Evolutionary conservation across 2,888 invertebrate genomes (phyloP).

Genomic region (Leuctra nigra): DNA sequence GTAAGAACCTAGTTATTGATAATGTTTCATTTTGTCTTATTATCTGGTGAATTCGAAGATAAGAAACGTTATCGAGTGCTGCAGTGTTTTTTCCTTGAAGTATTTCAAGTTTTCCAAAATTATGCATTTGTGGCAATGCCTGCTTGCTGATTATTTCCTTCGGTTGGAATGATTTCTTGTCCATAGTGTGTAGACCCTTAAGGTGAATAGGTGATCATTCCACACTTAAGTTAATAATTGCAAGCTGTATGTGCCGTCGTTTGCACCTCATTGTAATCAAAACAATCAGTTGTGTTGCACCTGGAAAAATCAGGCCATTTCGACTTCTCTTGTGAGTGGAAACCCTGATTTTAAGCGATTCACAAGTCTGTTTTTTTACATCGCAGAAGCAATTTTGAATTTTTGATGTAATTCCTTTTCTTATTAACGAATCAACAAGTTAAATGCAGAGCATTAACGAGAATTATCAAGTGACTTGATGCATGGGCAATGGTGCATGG

Average conservation of each 20-base stretch:
- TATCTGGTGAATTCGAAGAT: conserved; percentile 6
- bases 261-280: background rate
- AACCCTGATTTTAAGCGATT: conserved; percentile 12
- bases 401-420: conserved; percentile 9
- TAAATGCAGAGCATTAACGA: too few relatives aligned
- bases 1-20: conserved; percentile 12
- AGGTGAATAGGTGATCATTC: too few relatives aligned
- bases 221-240: too few relatives aligned
- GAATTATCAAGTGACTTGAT: too few relatives aligned
- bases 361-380: conserved; percentile 6
- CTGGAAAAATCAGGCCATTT: conserved; percentile 17
- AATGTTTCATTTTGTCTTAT: conserved; percentile 14
- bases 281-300: background rate
- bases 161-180: too few relatives aligned
- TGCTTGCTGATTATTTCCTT: too few relatives aligned
- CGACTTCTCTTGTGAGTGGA: conserved; percentile 18
- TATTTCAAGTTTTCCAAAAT: background rate
- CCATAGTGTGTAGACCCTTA: too few relatives aligned
- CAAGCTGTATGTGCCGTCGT: too few relatives aligned
- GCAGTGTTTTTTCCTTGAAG: background rate
- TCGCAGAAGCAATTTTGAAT: conserved; percentile 6
- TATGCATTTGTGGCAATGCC: too few relatives aligned
- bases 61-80: conserved; percentile 8
- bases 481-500: conserved; percentile 9
- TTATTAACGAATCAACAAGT: conserved; percentile 8